Conservation (phyloP, 2,888 invertebrate genomes). For the Thereva nobilitata region DNA sequence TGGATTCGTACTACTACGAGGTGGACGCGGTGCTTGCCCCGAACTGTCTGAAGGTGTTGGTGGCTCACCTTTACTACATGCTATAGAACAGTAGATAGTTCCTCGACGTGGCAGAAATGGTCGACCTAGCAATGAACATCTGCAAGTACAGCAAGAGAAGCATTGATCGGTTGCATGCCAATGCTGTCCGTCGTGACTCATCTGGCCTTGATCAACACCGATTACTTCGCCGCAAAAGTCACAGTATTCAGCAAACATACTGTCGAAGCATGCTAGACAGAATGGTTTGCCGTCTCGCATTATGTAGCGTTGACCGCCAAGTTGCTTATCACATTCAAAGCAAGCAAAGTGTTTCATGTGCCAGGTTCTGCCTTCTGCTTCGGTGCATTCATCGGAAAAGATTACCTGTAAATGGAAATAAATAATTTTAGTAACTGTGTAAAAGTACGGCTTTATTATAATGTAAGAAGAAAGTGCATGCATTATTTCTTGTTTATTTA, state of each 20-base stretch:
- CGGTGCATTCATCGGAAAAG: constrained; percentile 97
- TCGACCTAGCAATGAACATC: constrained; percentile 72
- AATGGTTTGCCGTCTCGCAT: constrained; percentile 96
- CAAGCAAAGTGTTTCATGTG: constrained; percentile 99
- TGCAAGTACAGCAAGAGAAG: constrained; percentile 91
- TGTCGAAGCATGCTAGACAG: constrained; percentile 93
- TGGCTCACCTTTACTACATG: constrained; percentile 89
- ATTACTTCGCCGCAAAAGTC: constrained; percentile 96
- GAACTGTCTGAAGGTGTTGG: constrained; percentile 85
- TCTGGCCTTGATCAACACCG: constrained; percentile 95
- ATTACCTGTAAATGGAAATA: constrained; percentile 72
- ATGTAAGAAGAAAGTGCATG: too few relatives aligned
- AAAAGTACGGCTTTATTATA: too few relatives aligned
- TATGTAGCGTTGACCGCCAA: constrained; percentile 97
- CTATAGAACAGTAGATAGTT: constrained; percentile 92
- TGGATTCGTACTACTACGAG: constrained; percentile 56
- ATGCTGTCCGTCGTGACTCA: constrained; percentile 96
- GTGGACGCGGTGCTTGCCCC: constrained; percentile 67
- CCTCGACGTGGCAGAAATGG: constrained; percentile 91
- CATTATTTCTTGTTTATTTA: too few relatives aligned
- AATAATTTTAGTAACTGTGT: not conserved
- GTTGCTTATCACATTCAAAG: constrained; percentile 88
- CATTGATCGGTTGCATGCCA: constrained; percentile 96
- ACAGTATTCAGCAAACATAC: constrained; percentile 95
- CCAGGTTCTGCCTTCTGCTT: constrained; percentile 97